Evolutionary conservation across 2,113 vertebrate species (phyloP).

Genomic region (Mystacornis crossleyi): DNA sequence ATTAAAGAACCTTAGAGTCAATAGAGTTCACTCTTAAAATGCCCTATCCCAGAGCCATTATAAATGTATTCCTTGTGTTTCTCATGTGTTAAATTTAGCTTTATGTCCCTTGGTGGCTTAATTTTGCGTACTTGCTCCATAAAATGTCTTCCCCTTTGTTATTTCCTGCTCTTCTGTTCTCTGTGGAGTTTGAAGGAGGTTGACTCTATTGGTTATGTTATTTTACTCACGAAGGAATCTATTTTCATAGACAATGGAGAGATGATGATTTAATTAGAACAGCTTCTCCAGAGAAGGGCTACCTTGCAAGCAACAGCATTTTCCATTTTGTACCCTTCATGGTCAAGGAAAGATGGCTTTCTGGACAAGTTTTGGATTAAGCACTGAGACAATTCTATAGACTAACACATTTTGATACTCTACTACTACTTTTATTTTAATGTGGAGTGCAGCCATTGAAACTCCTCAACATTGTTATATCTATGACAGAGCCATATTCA

Average conservation of each 20-base stretch:
- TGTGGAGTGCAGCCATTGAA: background rate
- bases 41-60: background rate
- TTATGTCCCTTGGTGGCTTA: background rate
- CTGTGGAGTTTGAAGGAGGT: background rate
- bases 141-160: background rate
- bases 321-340: background rate
- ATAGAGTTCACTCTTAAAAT: background rate
- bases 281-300: background rate
- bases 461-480: background rate
- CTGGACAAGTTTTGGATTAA: background rate
- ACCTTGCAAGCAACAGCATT: background rate
- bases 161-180: conserved; percentile 8
- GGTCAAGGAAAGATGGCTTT: background rate
- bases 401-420: background rate
- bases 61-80: background rate
- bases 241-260: background rate
- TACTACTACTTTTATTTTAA: background rate
- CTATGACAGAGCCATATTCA: background rate
- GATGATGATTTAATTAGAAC: background rate
- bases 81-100: background rate
- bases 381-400: background rate
- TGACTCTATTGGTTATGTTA: background rate
- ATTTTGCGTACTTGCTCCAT: background rate
- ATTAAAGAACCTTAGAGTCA: background rate
- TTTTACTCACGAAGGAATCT: background rate